Evolutionary conservation across 2,113 vertebrate species (phyloP).

Genomic region (Axis porcinus): DNA sequence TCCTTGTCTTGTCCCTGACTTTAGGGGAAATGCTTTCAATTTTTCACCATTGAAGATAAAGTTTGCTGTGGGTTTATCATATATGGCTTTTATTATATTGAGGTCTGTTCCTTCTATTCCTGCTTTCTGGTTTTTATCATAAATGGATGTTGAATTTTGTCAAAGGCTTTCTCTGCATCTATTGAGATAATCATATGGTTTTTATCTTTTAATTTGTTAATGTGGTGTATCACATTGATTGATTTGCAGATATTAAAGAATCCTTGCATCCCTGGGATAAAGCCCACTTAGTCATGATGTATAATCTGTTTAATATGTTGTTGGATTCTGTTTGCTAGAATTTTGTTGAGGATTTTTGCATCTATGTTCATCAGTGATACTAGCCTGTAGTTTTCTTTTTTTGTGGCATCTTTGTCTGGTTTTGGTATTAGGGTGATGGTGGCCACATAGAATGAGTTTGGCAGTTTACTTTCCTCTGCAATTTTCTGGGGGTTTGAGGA

Average conservation of each 20-base stretch:
- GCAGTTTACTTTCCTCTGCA: neutral
- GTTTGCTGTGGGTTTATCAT: neutral
- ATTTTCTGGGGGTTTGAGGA: neutral
- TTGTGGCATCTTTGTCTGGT: neutral
- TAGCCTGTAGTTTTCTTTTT: neutral
- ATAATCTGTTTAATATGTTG: neutral
- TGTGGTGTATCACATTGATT: neutral
- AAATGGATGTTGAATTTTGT: neutral
- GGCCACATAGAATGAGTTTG: neutral
- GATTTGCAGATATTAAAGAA: neutral
- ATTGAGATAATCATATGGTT: neutral
- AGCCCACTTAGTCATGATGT: neutral
- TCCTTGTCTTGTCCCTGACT: neutral
- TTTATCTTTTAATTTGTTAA: neutral
- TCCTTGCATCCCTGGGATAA: neutral
- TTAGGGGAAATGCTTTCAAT: neutral
- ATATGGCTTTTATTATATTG: neutral
- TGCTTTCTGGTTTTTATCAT: neutral
- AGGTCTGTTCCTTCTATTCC: neutral
- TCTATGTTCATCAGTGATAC: neutral
- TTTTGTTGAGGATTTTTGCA: neutral
- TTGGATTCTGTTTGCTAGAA: neutral
- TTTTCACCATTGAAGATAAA: neutral
- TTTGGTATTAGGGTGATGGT: neutral
- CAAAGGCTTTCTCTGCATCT: neutral